Evolutionary conservation across 2,797 vertebrate genomes (phyloP), one percentile per base, ranked within the genome.

Genomic region (Sternotherus odoratus): DNA sequence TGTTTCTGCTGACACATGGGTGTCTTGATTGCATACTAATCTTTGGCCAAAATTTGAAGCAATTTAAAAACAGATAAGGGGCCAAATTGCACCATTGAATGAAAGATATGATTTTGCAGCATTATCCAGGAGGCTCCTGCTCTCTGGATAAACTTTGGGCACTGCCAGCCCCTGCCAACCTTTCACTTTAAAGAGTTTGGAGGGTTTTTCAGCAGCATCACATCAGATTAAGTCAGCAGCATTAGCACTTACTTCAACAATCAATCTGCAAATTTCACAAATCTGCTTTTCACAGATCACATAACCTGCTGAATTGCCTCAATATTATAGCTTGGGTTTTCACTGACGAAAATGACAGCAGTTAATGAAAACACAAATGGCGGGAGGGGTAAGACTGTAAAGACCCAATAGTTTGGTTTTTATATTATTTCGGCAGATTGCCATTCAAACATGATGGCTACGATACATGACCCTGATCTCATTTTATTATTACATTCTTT

Each of bases 221-320:
- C 94, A 79, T 69, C 95, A 87, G 95, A 92, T 82, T 96, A 96
- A 95, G 96, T 96, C 96, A 96, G 96, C 95, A 97, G 94, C 95
- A 95, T 95, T 82, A 95, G 94, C 96, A 94, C 95, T 88, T 95
- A 95, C 89, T 95, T 94, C 95, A 92, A 83, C 86, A 36, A 96
- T 95, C 96, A 94, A 96, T 91, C 95, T 94, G 94, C 95, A 97
- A 93, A 95, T 94, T 77, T 94, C 95, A 95, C 96, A 96, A 85
- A 94, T 93, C 95, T 95, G 96, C 96, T 95, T 94, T 94, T 96
- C 92, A 91, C 96, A 95, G 96, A 36, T 96, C 96, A 95, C 93
- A 90, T 93, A 72, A 83, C 92, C 94, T 69, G 94, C 85, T 88
- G 92, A 95, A 96, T 1, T 87, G 95, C 92, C 95, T 48, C 91